A percentile compares a stretch with the other conserved stretches of the same genome.
Evolutionary conservation across 2,797 vertebrate genomes (phyloP).

Genomic region (Chloroceryle inda): DNA sequence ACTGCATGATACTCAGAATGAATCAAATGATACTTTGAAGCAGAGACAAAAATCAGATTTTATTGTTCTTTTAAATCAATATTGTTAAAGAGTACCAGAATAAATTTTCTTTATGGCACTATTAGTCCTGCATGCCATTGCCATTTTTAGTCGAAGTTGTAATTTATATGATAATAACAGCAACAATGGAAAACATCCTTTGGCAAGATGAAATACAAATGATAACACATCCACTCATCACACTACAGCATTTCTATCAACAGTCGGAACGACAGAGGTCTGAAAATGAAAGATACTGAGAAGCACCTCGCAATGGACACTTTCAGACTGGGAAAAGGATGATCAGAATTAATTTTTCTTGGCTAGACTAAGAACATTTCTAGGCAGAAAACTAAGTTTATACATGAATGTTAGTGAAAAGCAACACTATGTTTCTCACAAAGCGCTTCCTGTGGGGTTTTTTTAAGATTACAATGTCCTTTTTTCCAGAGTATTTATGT

Average conservation of each 20-base stretch:
- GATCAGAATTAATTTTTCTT: not conserved
- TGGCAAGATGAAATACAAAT: not conserved
- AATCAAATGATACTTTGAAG: slow-evolving; percentile 37
- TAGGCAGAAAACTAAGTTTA: not conserved
- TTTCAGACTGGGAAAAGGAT: not conserved
- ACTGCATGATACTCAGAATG: slow-evolving; percentile 56
- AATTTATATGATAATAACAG: slow-evolving; percentile 44
- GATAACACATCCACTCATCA: not conserved
- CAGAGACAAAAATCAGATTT: slow-evolving; percentile 63
- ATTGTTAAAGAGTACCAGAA: slow-evolving; percentile 53
- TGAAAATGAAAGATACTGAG: not conserved
- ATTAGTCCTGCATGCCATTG: slow-evolving; percentile 54
- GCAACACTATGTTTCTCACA: not conserved
- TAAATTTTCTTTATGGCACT: slow-evolving; percentile 62
- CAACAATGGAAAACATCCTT: slow-evolving; percentile 10
- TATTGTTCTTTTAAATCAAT: slow-evolving; percentile 71
- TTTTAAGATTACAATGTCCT: not conserved
- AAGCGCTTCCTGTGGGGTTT: not conserved
- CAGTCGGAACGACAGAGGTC: not conserved
- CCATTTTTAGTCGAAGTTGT: slow-evolving; percentile 53
- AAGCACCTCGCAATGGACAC: not conserved
- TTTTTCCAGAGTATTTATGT: not conserved
- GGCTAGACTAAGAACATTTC: not conserved
- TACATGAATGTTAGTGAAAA: not conserved
- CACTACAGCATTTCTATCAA: not conserved